Base-by-base conservation (phyloP, 2,888 invertebrate genomes). In the Dyspetes luteomarginatus region DNA sequence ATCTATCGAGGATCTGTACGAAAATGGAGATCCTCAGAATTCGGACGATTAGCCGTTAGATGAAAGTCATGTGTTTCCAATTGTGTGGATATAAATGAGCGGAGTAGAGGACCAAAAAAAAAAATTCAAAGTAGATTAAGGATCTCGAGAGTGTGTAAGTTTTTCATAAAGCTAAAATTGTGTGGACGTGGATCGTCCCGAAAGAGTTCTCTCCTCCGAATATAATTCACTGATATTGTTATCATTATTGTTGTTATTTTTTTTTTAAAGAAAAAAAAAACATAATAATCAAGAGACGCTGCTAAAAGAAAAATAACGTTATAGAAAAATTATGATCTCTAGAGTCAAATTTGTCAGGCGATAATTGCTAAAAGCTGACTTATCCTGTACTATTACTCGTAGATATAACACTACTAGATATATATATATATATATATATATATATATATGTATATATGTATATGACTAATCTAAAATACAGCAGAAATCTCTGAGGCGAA, bases 41-140 rank as follows among this genome's bases (percentile, higher is more conserved):
- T 65, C 65, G 48, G 65, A 22, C 15, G 24, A 67, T 50, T 41
- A 24, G 30, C 62, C 15, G 45, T 58, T 56, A 67, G 43, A 43
- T 28, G n/a, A 5, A 36, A 71, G 15, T 22, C 50, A 19, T 28
- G 36, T 67, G 22, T 41, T 52, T 52, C 45, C 50, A 41, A 68
- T 15, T 22, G 52, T 24, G 50, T 30, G 30, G 58, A 17, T 64
- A 65, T 58, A 24, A 48, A 65, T 17, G 45, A 17, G 36, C 67
- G 67, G 65, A 50, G 67, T 65, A 55, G 75, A 80, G 80, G 80
- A 80, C 80, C 80, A 80, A 80, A 41, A 56, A 55, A 22, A 72
- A 55, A 56, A 41, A 74, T 60, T 68, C 15, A 76, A 67, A 45
- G 43, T 80, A 75, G 55, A 60, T 60, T 76, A 80, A 72, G 36